Base-by-base conservation (phyloP, 2,797 vertebrate genomes). In the Merluccius polli region DNA sequence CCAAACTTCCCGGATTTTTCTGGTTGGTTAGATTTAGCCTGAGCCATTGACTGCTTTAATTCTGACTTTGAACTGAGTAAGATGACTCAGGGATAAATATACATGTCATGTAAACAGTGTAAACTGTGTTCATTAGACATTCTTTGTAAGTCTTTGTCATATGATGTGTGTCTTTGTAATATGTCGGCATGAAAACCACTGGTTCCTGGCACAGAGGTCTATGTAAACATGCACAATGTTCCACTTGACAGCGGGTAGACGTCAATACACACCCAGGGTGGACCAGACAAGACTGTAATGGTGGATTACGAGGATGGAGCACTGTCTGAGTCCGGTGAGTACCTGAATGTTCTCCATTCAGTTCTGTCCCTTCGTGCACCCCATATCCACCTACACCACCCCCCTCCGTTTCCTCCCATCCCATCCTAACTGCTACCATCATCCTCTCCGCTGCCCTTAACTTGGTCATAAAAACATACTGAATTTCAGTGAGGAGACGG, bases 391-490 rank as follows among this genome's bases (percentile, higher is more conserved):
- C 81, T 71, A 72, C 38, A 80, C 13, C 75, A 74, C 79, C 88
- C 85, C n/a, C 82, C 78, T 79, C 79, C 70, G 1, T 29, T 29
- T 24, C 35, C 65, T 4, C 32, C 73, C 73, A 30, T 13, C n/a
- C 21, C 73, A 32, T 32, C 31, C 73, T 11, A 9, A 79, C 82
- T 79, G 78, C 82, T 82, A 73, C 81, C 86, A 92, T 90, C 89
- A 89, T 83, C 82, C 87, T 85, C 83, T 89, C 88, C 90, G 78
- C 87, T 79, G 84, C 78, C 83, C 86, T 84, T 81, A 86, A 89
- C 84, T 89, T 87, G 83, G 87, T 41, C 80, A 85, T 90, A 90
- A 91, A 93, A 93, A 93, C 84, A 85, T 87, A 88, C 79, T 85
- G 83, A 79, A 86, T 93, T 92, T 92, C 81, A 72, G 73, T 85